Conservation (phyloP, 2,888 invertebrate genomes). For the Thera britannica region DNA sequence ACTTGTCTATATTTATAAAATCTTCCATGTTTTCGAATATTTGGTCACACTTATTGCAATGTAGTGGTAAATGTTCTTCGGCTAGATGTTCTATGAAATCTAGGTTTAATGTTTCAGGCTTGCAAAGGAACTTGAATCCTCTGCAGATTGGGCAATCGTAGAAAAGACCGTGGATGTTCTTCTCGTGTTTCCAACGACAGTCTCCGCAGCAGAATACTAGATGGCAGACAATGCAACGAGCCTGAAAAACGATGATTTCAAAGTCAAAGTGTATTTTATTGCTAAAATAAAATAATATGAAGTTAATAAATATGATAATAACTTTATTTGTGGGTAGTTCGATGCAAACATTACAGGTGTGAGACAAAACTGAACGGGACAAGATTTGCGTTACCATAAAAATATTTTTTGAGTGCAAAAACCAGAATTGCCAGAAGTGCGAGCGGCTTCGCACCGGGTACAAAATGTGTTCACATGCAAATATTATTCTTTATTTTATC, state of each 20-base stretch:
- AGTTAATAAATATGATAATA: no score
- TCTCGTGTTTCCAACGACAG: slow-evolving; percentile 76
- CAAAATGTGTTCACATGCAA: no score
- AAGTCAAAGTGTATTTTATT: background rate
- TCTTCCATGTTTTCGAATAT: slow-evolving; percentile 71
- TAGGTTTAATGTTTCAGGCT: slow-evolving; percentile 58
- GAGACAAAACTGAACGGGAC: no score
- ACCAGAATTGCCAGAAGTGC: no score
- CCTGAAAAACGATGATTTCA: slow-evolving; percentile 53
- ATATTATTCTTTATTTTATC: no score
- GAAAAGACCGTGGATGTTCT: slow-evolving; percentile 60
- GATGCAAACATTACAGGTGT: no score
- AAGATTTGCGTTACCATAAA: no score
- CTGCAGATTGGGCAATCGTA: slow-evolving; percentile 78
- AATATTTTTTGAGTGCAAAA: no score
- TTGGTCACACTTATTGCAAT: slow-evolving; percentile 72
- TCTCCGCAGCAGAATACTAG: slow-evolving; percentile 73
- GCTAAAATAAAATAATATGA: no score
- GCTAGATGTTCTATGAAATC: slow-evolving; percentile 67
- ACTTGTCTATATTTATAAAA: slow-evolving; percentile 64
- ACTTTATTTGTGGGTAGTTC: no score
- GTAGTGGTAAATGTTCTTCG: slow-evolving; percentile 67
- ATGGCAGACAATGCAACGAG: slow-evolving; percentile 74
- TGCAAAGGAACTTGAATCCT: slow-evolving; percentile 65
- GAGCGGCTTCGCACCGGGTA: no score